Conservation (phyloP, 2,888 invertebrate genomes). For the Cantharis rustica region DNA sequence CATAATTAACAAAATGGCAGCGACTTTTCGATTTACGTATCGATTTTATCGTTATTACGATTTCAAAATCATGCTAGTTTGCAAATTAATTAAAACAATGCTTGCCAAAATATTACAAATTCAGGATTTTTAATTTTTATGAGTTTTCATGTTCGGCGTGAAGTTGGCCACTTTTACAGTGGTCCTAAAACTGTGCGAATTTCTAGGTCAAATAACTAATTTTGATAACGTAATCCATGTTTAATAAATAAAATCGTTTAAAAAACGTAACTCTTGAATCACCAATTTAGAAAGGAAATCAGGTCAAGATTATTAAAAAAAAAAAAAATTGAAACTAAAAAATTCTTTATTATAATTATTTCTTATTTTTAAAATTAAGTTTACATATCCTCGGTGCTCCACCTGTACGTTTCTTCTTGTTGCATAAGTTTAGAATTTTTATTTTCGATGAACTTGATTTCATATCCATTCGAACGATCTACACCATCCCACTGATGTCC, state of each 20-base stretch:
- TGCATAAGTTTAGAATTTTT: constrained; percentile 75
- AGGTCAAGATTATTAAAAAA: background rate
- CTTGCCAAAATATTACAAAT: background rate
- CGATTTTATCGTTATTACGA: background rate
- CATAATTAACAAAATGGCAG: constrained; percentile 22
- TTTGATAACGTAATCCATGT: background rate
- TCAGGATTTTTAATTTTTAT: background rate
- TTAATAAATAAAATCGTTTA: background rate
- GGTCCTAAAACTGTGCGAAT: background rate
- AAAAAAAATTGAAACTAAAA: background rate
- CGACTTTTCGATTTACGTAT: background rate
- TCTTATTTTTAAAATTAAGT: background rate
- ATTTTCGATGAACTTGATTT: constrained; percentile 83
- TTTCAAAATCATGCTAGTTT: background rate
- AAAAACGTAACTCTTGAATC: background rate
- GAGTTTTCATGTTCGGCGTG: background rate
- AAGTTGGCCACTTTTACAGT: background rate
- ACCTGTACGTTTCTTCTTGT: constrained; percentile 88
- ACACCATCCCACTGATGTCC: constrained; percentile 99
- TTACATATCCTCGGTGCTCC: constrained; percentile 94
- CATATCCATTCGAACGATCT: constrained; percentile 95
- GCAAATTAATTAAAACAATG: background rate
- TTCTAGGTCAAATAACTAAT: background rate
- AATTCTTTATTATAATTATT: background rate
- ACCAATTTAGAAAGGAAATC: background rate